These are phyloP conservation scores for Tachypleus tridentatus DNA, from an alignment of 1,140 invertebrate genomes.

Conservation along the genomic window DNA sequence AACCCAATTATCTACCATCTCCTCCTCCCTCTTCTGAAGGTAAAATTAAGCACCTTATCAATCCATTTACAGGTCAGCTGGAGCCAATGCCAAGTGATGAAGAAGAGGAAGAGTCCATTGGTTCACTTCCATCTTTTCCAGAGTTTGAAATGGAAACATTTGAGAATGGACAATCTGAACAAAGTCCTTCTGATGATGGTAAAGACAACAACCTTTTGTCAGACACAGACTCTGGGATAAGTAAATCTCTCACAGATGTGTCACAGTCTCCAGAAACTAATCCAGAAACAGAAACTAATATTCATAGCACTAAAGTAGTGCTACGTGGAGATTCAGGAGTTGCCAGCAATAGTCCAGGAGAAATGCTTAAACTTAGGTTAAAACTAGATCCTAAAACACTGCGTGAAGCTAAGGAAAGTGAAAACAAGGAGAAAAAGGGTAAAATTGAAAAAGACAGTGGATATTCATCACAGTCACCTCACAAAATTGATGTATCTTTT, in stretches of 20 bases:
- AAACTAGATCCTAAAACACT: constrained; percentile 48
- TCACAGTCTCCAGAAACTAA: constrained; percentile 13
- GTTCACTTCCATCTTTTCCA: constrained; percentile 19
- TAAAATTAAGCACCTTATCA: constrained; percentile 60
- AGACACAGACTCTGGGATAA: constrained; percentile 23
- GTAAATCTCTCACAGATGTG: constrained; percentile 21
- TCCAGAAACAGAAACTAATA: background rate
- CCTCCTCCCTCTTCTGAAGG: constrained; percentile 35
- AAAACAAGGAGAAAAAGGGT: constrained; percentile 15
- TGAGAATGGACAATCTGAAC: constrained; percentile 20
- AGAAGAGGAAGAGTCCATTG: constrained; percentile 19
- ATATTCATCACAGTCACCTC: constrained; percentile 35
- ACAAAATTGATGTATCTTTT: constrained; percentile 67
- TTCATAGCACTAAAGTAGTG: background rate
- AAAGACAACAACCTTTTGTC: constrained; percentile 18
- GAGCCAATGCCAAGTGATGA: constrained; percentile 55
- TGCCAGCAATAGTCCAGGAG: constrained; percentile 41
- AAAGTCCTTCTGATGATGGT: constrained; percentile 16
- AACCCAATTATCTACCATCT: too few species aligned
- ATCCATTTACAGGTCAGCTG: constrained; percentile 70
- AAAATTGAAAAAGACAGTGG: constrained; percentile 9
- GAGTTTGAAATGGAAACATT: constrained; percentile 19
- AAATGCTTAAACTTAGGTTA: constrained; percentile 61
- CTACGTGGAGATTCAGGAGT: constrained; percentile 10
- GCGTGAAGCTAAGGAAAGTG: constrained; percentile 20